Base-by-base conservation (phyloP, 1,140 invertebrate genomes). In the Eueides isabella region DNA sequence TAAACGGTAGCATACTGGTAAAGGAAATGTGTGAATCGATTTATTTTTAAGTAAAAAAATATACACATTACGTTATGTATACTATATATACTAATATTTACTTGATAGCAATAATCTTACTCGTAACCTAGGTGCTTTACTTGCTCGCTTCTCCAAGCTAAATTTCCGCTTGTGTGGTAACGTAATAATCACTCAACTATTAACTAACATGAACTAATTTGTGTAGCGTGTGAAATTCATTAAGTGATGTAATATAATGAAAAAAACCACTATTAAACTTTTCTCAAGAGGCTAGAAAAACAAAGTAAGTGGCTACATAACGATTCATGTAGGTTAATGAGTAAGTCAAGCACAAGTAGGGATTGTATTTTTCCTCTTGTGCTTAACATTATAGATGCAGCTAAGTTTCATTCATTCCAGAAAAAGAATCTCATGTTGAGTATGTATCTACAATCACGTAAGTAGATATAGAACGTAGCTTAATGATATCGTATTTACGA, bases 71-170 rank as follows among this genome's bases (percentile, higher is more conserved):
- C 12, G 9, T 31, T 31, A 6, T 31, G 30, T 31, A 11, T 33
- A 33, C 31, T n/a, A n/a, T n/a, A n/a, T n/a, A n/a, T n/a, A n/a
- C n/a, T n/a, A n/a, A n/a, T n/a, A n/a, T n/a, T n/a, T 33, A 33
- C 7, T 11, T 33, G 11, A 11, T 33, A 33, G 31, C 9, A 33
- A 38, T 38, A 38, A 11, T 55, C 19, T 23, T 26, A 55, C 9
- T 55, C 9, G n/a, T 23, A 55, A 55, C 48, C 48, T 55, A 55
- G 19, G 23, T 11, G 48, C 9, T 55, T 55, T 26, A 55, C 48
- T 55, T 48, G 41, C 41, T 48, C n/a, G n/a, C n/a, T n/a, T n/a
- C 48, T 55, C 48, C 16, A 23, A 55, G 48, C 19, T 55, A 55
- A 55, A 55, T 55, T 55, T 55, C 48, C 48, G 48, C 19, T 55